These are phyloP conservation scores for Pocillopora damicornis DNA, from an alignment of 64 coral and sea anemone species.

Conservation along the genomic window DNA sequence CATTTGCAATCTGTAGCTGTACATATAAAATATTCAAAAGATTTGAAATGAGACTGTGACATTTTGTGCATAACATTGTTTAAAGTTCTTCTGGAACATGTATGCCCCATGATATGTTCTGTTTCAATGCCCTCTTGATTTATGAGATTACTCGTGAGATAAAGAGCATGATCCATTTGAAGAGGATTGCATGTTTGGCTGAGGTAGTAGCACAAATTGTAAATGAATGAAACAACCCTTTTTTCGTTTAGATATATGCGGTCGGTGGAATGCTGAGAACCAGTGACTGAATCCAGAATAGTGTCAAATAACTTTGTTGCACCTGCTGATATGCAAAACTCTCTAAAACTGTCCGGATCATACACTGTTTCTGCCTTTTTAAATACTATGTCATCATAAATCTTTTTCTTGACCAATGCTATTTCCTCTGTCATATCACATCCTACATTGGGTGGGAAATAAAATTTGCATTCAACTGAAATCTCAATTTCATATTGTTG, in stretches of 20 bases:
- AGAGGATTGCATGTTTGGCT: constrained; percentile 54
- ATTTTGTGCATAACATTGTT: constrained; percentile 2
- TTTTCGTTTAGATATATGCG: constrained; percentile 12
- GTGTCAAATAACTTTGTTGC: constrained; percentile 38
- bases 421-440: background rate
- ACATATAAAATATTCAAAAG: constrained; percentile 40
- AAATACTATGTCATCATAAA: background rate
- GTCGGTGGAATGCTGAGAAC: constrained; percentile 26
- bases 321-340: constrained; percentile 36
- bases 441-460: constrained; percentile 7
- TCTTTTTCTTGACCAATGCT: constrained; percentile 1
- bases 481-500: background rate
- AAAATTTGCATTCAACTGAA: background rate
- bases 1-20: constrained; percentile 30
- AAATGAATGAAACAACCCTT: constrained; percentile 48
- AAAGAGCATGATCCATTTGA: constrained; percentile 34
- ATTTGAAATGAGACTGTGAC: background rate
- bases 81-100: constrained; percentile 39
- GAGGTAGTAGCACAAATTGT: constrained; percentile 39
- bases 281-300: constrained; percentile 25
- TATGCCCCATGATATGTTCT: constrained; percentile 19
- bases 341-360: background rate
- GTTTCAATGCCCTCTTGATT: constrained; percentile 73
- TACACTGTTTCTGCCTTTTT: constrained; percentile 37
- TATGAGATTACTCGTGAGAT: background rate